Conservation (phyloP, 2,797 vertebrate species). For the Scyliorhinus canicula region DNA sequence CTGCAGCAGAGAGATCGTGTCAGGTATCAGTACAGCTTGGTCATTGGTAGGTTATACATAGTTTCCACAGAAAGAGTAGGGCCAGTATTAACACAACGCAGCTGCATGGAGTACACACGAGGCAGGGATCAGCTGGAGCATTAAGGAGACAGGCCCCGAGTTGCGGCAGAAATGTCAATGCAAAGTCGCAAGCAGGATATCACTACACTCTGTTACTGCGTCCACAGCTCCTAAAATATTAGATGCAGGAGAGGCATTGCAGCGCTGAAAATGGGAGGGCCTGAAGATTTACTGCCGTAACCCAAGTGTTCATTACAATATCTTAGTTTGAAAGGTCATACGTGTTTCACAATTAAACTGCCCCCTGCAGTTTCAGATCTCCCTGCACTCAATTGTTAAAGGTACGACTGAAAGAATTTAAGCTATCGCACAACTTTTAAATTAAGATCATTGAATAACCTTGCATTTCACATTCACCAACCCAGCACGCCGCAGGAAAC, state of each 20-base stretch:
- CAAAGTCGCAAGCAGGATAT: background rate
- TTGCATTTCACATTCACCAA: background rate
- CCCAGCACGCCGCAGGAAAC: background rate
- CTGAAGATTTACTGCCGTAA: background rate
- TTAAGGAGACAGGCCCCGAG: background rate
- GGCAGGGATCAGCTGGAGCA: background rate
- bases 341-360: background rate
- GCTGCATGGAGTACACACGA: background rate
- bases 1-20: background rate
- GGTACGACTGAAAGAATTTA: background rate
- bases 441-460: background rate
- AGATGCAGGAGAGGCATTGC: background rate
- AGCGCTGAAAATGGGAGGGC: background rate
- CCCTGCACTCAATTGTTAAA: background rate
- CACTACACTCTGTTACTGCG: background rate
- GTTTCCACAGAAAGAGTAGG: background rate
- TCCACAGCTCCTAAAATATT: background rate
- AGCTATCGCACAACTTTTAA: background rate
- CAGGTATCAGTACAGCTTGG: background rate
- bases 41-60: background rate
- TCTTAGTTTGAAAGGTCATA: background rate
- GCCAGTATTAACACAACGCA: background rate
- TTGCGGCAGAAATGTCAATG: background rate
- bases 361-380: background rate
- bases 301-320: background rate